Conservation (phyloP, 2,888 invertebrate genomes). For the Hydrotaea diabolus region DNA sequence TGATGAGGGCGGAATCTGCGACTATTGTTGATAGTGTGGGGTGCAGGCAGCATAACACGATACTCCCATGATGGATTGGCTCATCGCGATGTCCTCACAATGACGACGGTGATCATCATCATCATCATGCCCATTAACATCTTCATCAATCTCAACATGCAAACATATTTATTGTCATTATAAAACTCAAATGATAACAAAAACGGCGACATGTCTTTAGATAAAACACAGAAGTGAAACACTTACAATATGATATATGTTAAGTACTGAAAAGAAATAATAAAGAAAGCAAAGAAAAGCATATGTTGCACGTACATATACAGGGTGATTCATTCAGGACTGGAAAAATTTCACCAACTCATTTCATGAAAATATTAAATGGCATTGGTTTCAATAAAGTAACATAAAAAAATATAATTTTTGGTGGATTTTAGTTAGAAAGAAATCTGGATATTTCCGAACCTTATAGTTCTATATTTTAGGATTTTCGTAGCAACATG, state of each 20-base stretch:
- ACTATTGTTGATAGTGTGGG: too few species aligned
- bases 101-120: background rate
- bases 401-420: too few species aligned
- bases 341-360: too few species aligned
- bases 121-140: background rate
- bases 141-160: conserved; percentile 25
- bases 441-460: too few species aligned
- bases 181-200: conserved; percentile 4
- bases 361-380: too few species aligned
- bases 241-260: conserved; percentile 7
- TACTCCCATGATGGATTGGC: conserved; percentile 52
- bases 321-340: too few species aligned
- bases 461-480: too few species aligned
- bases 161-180: conserved; percentile 30
- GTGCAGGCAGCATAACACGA: conserved; percentile 28
- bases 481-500: too few species aligned
- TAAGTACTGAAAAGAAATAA: background rate
- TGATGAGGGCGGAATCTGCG: background rate
- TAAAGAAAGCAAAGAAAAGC: background rate
- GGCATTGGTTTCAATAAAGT: too few species aligned
- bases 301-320: too few species aligned
- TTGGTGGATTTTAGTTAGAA: too few species aligned
- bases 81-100: conserved; percentile 1
- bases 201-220: background rate
- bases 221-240: background rate